Conservation (phyloP, 2,113 vertebrate species). For the Grammomys dolichurus region DNA sequence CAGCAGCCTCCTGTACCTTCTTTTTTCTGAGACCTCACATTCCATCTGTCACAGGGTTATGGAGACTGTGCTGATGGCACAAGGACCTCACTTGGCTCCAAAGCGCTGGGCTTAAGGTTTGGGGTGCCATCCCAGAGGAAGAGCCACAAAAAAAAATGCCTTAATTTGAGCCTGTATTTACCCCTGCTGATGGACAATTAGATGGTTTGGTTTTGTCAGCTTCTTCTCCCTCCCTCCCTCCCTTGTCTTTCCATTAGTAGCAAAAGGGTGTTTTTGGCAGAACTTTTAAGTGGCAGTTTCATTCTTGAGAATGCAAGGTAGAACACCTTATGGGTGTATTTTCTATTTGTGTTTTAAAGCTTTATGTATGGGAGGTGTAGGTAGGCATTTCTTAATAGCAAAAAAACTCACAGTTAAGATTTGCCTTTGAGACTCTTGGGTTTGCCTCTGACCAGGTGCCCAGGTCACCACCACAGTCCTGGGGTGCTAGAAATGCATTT, state of each 20-base stretch:
- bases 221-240: not conserved
- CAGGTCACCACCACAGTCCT: conserved; percentile 55
- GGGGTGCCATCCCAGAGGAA: conserved; percentile 40
- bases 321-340: conserved; percentile 50
- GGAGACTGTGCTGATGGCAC: not conserved
- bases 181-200: not conserved
- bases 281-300: conserved; percentile 29
- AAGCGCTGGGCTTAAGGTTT: not conserved
- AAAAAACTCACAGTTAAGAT: conserved; percentile 45
- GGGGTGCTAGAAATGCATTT: conserved; percentile 45
- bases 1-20: not conserved
- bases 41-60: conserved; percentile 23
- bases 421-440: conserved; percentile 80
- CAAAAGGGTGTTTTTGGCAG: not conserved
- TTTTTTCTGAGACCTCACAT: not conserved
- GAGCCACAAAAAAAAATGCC: conserved; percentile 54
- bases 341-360: conserved; percentile 71
- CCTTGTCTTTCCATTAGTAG: not conserved
- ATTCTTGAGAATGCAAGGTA: not conserved
- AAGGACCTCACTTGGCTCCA: conserved; percentile 18
- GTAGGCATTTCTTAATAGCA: conserved; percentile 56
- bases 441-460: conserved; percentile 49
- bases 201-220: conserved; percentile 20
- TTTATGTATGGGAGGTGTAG: conserved; percentile 71
- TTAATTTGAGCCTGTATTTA: conserved; percentile 47